Evolutionary conservation across 1,140 invertebrate species (phyloP).

Genomic region (Kradibia gibbosae): DNA sequence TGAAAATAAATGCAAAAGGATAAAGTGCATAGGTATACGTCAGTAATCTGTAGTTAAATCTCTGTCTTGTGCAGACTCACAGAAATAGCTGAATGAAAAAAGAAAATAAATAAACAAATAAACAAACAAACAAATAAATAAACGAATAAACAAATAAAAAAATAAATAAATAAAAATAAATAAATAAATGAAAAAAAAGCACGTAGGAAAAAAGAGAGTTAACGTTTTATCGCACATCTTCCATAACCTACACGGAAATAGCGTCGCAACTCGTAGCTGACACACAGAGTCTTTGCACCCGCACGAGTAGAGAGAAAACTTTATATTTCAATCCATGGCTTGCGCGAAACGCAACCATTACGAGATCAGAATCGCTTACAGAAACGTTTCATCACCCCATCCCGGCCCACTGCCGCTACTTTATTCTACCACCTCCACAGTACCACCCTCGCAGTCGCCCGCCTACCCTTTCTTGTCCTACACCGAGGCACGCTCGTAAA

Average conservation of each 20-base stretch:
- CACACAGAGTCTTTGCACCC: neutral
- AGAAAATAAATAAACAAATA: too few relatives aligned
- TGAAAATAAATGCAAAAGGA: conserved; percentile 26
- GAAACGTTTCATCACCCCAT: conserved; percentile 55
- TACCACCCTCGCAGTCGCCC: neutral
- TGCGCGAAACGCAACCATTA: conserved; percentile 49
- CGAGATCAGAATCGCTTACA: conserved; percentile 50
- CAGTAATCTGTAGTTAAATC: conserved; percentile 35
- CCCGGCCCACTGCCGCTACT: conserved; percentile 17
- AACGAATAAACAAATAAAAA: too few relatives aligned
- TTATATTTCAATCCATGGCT: conserved; percentile 51
- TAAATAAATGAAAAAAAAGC: too few relatives aligned
- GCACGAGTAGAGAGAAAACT: conserved; percentile 1
- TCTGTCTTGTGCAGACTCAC: neutral
- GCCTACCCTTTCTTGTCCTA: neutral
- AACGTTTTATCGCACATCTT: conserved; percentile 41
- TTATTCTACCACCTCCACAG: neutral
- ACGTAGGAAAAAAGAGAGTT: neutral
- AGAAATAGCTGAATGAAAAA: conserved; percentile 3
- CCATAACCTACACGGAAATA: conserved; percentile 33
- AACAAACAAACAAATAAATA: too few relatives aligned
- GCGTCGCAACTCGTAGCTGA: neutral
- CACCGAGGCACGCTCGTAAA: conserved; percentile 52
- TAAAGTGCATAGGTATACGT: conserved; percentile 9
- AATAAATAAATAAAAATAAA: too few relatives aligned